These are phyloP conservation scores for Caenorhabditis sp. DNA, from an alignment of 2,888 invertebrate genomes.

Conservation along the genomic window DNA sequence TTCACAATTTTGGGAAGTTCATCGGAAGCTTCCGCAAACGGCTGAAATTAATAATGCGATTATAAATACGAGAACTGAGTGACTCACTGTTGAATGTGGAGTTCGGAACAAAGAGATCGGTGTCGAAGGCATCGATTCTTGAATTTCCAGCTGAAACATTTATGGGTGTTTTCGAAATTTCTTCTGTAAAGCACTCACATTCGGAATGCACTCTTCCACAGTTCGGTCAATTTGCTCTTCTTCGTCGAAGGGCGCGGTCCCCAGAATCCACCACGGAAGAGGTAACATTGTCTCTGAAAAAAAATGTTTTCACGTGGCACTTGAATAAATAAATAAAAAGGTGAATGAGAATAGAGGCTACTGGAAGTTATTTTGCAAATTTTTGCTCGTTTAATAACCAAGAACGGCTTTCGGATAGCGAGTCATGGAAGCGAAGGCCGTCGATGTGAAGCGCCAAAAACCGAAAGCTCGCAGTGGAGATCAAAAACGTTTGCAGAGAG, in stretches of 20 bases:
- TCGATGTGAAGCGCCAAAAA: slow-evolving; percentile 9
- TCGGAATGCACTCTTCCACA: too few species aligned
- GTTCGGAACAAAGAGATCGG: slow-evolving; percentile 20
- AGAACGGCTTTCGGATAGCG: neutral
- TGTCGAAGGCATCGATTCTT: neutral
- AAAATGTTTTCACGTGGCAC: neutral
- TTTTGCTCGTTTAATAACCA: neutral
- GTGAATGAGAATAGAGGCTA: too few species aligned
- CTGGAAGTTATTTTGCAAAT: neutral
- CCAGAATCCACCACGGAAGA: slow-evolving; percentile 46
- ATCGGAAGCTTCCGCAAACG: slow-evolving; percentile 8
- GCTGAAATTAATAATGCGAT: too few species aligned
- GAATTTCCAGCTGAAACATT: neutral
- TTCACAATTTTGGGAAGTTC: slow-evolving; percentile 8
- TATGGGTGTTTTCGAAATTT: neutral
- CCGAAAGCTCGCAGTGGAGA: neutral
- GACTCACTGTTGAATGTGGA: neutral
- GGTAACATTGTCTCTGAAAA: slow-evolving; percentile 6
- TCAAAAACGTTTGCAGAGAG: neutral
- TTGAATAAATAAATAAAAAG: neutral
- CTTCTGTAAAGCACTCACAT: too few species aligned
- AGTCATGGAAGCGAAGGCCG: slow-evolving; percentile 15
- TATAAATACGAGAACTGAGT: too few species aligned
- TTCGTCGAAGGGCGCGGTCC: neutral
- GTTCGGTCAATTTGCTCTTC: neutral